Percentiles rank a stretch among this genome's conserved stretches.
These are phyloP conservation scores for Drosophila falleni DNA, from an alignment of 2,888 invertebrate species.

Conservation along the genomic window DNA sequence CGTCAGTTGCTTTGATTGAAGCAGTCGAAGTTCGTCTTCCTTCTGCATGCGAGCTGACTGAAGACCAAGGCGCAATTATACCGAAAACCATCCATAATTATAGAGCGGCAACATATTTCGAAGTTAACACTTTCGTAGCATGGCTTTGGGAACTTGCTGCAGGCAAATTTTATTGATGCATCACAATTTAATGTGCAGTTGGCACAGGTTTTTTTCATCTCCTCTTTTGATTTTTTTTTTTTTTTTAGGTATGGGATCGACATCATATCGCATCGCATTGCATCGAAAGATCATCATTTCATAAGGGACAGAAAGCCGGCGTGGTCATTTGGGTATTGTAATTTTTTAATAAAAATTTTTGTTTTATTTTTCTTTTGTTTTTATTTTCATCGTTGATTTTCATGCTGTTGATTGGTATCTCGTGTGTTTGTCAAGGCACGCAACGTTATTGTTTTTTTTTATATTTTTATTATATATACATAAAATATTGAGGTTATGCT, in stretches of 20 bases:
- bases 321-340: conserved; percentile 57
- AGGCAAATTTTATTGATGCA: conserved; percentile 82
- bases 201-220: conserved; percentile 42
- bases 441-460: conserved; percentile 47
- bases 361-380: conserved; percentile 26
- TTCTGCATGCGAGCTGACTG: conserved; percentile 13
- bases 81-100: conserved; percentile 84
- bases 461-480: conserved; percentile 5
- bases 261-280: conserved; percentile 43
- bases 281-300: conserved; percentile 65
- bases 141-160: conserved; percentile 80
- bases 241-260: conserved; percentile 23
- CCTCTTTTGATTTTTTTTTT: not conserved
- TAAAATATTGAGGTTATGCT: conserved; percentile 38
- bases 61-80: conserved; percentile 80
- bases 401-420: conserved; percentile 75
- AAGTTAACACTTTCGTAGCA: conserved; percentile 85
- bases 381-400: conserved; percentile 55
- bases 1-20: conserved; percentile 78
- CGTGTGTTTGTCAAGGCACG: conserved; percentile 73
- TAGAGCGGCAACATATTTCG: conserved; percentile 84
- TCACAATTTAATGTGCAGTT: conserved; percentile 80
- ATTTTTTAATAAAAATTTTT: conserved; percentile 78
- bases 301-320: conserved; percentile 35
- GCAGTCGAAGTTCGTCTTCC: conserved; percentile 49